Evolutionary conservation across 2,797 vertebrate genomes (phyloP), one percentile per base, ranked within the genome.

Genomic region (Choloepus didactylus): DNA sequence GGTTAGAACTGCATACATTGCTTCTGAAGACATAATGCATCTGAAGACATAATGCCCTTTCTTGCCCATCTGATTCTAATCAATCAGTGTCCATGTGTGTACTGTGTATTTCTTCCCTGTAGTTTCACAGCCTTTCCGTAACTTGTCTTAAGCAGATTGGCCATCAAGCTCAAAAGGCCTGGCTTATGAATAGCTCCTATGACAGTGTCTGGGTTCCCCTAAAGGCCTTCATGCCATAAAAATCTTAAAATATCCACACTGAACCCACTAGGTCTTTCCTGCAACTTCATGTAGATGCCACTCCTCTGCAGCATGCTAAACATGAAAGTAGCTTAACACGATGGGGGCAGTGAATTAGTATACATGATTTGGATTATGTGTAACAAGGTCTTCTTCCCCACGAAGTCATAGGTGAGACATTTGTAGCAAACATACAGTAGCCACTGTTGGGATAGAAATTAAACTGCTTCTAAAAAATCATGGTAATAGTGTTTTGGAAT

Each of bases 111-210:
- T 96, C 89, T 97, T 81, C 9, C 11, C n/a, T 96, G 14, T 80
- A 93, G 67, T 97, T 97, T 96, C 96, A 95, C 87, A 93, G 56
- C 69, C 31, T 95, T 95, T 98, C 95, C 97, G 86, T 97, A 96
- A 96, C 80, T 96, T 73, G 1, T 92, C 81, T 96, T 97, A 98
- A 97, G 94, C 88, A 96, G 96, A 97, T 92, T 93, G 95, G 64
- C 90, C 87, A 95, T 92, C 66, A 97, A n/a, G 77, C 44, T 86
- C 38, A 0, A 91, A 97, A 95, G 91, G 67, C 75, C 83, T 95
- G 51, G 46, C 67, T 87, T 66, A 73, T 73, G 66, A 94, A 59
- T 93, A 84, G 83, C 62, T 94, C 72, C 46, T 95, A 73, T 96
- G 87, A 76, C 91, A 97, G 19, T 82, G 35, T 72, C 90, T 93